Evolutionary conservation across 2,888 invertebrate genomes (phyloP).

Genomic region (Pantelozetes paolii): DNA sequence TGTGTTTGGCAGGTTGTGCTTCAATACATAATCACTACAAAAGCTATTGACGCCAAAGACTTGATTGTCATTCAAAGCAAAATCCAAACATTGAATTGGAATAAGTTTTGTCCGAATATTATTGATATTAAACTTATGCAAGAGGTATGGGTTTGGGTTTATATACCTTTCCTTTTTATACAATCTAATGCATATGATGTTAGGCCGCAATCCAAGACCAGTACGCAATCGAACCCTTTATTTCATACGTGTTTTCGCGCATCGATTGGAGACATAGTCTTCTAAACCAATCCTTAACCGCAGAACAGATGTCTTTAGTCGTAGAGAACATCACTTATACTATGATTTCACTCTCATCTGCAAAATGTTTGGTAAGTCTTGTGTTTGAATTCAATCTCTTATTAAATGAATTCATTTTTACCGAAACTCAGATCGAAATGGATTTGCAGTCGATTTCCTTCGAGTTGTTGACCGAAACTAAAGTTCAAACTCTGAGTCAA

Average conservation of each 20-base stretch:
- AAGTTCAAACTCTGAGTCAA: constrained; percentile 29
- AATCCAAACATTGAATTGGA: constrained; percentile 35
- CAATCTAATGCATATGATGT: not conserved
- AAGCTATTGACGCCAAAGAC: constrained; percentile 26
- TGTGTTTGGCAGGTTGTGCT: constrained; percentile 39
- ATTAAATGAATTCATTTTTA: not conserved
- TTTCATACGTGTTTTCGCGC: constrained; percentile 19
- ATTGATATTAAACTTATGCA: constrained; percentile 42
- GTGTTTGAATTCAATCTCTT: not conserved
- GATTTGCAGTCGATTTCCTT: constrained; percentile 36
- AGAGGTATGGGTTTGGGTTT: constrained; percentile 29
- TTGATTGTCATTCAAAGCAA: constrained; percentile 34
- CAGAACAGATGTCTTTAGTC: constrained; percentile 26
- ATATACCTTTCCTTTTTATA: not conserved
- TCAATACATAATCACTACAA: constrained; percentile 25
- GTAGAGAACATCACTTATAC: constrained; percentile 40
- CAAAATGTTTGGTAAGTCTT: constrained; percentile 31
- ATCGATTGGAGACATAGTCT: constrained; percentile 41
- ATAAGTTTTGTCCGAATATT: constrained; percentile 36
- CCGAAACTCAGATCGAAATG: constrained; percentile 5
- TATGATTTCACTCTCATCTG: constrained; percentile 30
- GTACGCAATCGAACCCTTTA: constrained; percentile 35
- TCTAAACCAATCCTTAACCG: constrained; percentile 36
- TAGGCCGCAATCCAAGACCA: constrained; percentile 38
- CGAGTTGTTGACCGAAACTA: constrained; percentile 20